Percentiles rank a stretch among this genome's conserved stretches.
Evolutionary conservation across 2,888 invertebrate species (phyloP).

Genomic region (Scaptomyza polygonia): DNA sequence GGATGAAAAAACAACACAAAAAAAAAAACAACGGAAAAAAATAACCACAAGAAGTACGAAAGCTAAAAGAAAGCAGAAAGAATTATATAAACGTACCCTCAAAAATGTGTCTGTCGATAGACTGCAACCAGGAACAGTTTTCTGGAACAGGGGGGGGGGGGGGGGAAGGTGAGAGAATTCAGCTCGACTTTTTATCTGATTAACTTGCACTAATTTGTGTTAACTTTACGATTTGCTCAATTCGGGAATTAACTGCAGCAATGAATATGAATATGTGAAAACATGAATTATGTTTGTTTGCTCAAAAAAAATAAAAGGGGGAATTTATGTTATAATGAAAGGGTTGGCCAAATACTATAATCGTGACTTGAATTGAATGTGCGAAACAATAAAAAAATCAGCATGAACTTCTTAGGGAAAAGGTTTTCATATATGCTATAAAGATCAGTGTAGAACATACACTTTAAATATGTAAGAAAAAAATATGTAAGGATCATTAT

Average conservation of each 20-base stretch:
- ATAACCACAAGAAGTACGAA: constrained; percentile 29
- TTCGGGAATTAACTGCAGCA: constrained; percentile 3
- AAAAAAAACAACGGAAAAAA: constrained; percentile 13
- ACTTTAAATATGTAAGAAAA: too few relatives aligned
- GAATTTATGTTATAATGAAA: neutral
- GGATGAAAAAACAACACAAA: constrained; percentile 9
- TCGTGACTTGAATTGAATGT: too few relatives aligned
- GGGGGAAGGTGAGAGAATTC: constrained; percentile 16
- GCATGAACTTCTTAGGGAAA: too few relatives aligned
- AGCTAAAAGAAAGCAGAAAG: constrained; percentile 32
- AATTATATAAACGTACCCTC: constrained; percentile 29
- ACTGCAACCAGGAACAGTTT: constrained; percentile 41
- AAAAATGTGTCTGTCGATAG: constrained; percentile 65
- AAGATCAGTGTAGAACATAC: too few relatives aligned
- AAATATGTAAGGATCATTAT: too few relatives aligned
- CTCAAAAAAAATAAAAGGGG: neutral
- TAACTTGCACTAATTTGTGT: constrained; percentile 77
- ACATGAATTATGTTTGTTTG: constrained; percentile 12
- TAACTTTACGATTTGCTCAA: constrained; percentile 57
- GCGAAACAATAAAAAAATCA: too few relatives aligned
- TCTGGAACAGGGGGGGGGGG: too few relatives aligned
- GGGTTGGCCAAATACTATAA: too few relatives aligned
- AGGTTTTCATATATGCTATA: too few relatives aligned
- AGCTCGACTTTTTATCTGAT: constrained; percentile 69
- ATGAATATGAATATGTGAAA: neutral